Conservation (phyloP, 2,113 vertebrate genomes). For the Ploceus nigricollis region DNA sequence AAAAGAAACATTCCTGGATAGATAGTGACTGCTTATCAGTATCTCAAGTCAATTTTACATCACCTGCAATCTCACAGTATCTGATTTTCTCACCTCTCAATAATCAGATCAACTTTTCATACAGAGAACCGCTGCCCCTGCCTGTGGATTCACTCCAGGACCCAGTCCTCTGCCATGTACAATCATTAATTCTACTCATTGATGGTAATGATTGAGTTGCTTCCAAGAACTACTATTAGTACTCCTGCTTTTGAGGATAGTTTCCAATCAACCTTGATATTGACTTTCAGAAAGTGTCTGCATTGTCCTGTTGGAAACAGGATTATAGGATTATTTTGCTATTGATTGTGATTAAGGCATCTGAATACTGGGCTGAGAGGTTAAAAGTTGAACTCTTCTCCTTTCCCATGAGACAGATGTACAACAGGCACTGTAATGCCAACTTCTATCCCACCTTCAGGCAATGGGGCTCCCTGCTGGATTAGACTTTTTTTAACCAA, state of each 20-base stretch:
- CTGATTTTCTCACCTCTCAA: background rate
- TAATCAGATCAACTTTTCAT: background rate
- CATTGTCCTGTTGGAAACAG: background rate
- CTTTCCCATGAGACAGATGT: background rate
- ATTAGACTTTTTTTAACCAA: background rate
- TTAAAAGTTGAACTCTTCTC: background rate
- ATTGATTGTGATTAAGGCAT: background rate
- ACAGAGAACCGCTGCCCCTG: background rate
- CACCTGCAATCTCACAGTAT: background rate
- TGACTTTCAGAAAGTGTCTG: background rate
- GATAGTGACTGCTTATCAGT: background rate
- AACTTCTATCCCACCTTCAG: background rate
- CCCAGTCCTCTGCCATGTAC: background rate
- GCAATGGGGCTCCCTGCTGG: background rate
- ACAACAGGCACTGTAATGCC: background rate
- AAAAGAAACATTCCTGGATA: background rate
- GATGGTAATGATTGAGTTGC: accelerated
- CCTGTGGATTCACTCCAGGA: background rate
- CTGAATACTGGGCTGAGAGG: background rate
- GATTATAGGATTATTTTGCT: constrained; percentile 7
- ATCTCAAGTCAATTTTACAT: background rate
- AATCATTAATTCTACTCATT: background rate
- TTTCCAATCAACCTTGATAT: background rate
- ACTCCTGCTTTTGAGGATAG: background rate
- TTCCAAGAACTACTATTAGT: background rate